Evolutionary conservation across 2,888 invertebrate species (phyloP).

Genomic region (Microctonus hyperodae): DNA sequence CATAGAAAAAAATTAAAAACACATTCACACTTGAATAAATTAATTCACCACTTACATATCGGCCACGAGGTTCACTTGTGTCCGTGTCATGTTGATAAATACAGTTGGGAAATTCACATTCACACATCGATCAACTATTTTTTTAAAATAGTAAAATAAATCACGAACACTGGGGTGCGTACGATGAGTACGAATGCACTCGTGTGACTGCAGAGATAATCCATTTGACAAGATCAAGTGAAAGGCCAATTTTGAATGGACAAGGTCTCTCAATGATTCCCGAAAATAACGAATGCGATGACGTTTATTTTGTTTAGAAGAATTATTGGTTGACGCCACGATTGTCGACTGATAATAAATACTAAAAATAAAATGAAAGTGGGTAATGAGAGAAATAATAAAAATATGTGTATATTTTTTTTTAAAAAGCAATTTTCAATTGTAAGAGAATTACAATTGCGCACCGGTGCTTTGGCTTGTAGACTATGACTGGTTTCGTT

Average conservation of each 20-base stretch:
- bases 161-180: background rate
- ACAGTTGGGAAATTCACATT: background rate
- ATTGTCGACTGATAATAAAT: slow-evolving; percentile 1
- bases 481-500: background rate
- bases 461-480: background rate
- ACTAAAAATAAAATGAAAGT: background rate
- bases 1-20: background rate
- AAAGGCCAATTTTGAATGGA: slow-evolving; percentile 41
- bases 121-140: background rate
- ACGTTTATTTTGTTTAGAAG: background rate
- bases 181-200: slow-evolving; percentile 7
- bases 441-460: background rate
- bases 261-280: slow-evolving; percentile 33
- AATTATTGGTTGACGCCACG: background rate
- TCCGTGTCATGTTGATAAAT: slow-evolving; percentile 36
- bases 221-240: slow-evolving; percentile 43
- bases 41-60: slow-evolving; percentile 40
- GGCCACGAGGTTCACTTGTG: slow-evolving; percentile 32
- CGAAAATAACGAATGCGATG: background rate
- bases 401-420: no score
- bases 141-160: slow-evolving; percentile 2
- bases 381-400: background rate
- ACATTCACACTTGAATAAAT: background rate
- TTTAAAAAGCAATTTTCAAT: background rate
- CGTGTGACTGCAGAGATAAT: slow-evolving; percentile 14